These are phyloP conservation scores for Corythornis madagascariensis DNA, from an alignment of 2,113 vertebrate species.

Conservation along the genomic window DNA sequence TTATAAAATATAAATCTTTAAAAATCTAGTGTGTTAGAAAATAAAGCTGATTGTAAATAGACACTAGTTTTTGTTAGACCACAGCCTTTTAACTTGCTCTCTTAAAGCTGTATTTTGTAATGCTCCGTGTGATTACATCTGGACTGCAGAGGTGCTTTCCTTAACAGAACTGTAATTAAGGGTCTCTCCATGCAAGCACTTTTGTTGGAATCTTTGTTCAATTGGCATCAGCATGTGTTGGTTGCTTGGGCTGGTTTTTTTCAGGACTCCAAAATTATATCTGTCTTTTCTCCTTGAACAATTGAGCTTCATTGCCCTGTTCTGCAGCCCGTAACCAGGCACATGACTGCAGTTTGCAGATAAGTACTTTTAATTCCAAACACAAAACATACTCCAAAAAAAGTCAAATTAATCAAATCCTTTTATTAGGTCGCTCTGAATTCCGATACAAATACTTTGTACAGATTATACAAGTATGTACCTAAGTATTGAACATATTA, in stretches of 20 bases:
- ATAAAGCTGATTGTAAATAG: not conserved
- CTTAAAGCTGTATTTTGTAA: not conserved
- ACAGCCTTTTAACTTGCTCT: not conserved
- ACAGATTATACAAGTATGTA: accelerated
- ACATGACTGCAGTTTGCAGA: accelerated
- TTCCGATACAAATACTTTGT: not conserved
- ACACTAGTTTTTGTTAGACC: not conserved
- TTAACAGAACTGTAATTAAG: not conserved
- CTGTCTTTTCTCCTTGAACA: not conserved
- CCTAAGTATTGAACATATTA: not conserved
- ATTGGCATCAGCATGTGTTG: not conserved
- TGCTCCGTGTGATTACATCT: not conserved
- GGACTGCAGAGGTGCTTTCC: not conserved
- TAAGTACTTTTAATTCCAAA: not conserved
- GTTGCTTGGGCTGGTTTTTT: not conserved
- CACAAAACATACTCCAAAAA: not conserved
- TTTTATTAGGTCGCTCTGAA: not conserved
- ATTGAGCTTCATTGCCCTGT: not conserved
- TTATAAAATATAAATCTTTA: too few relatives aligned
- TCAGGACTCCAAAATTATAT: not conserved
- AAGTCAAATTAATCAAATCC: not conserved
- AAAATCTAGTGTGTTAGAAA: not conserved
- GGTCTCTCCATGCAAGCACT: not conserved
- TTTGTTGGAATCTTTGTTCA: not conserved
- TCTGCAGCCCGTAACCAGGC: not conserved